Conservation (phyloP, 2,888 invertebrate species). For the Callyntrura guangdongensis region DNA sequence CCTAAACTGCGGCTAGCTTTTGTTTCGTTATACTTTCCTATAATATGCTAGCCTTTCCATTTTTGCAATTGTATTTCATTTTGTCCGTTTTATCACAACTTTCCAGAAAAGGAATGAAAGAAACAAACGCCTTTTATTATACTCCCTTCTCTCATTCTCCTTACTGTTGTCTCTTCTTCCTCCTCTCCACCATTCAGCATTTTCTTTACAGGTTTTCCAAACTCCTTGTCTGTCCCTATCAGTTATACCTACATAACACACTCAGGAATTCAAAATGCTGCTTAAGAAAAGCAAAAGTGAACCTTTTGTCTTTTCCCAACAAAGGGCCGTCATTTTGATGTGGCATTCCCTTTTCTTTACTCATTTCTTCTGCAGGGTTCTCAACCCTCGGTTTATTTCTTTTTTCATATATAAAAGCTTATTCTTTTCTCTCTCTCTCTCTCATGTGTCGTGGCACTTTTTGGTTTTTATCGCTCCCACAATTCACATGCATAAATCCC, state of each 20-base stretch:
- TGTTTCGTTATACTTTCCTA: too few species aligned
- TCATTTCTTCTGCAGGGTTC: not conserved
- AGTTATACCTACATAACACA: not conserved
- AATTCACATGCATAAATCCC: conserved; percentile 76
- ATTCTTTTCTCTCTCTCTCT: too few species aligned
- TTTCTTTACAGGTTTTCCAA: conserved; percentile 10
- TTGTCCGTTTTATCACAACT: conserved; percentile 43
- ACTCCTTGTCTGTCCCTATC: not conserved
- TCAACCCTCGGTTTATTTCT: conserved; percentile 29
- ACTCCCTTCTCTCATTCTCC: not conserved
- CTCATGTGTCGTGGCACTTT: conserved; percentile 17
- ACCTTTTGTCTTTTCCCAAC: conserved; percentile 64
- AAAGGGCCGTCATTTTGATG: conserved; percentile 17
- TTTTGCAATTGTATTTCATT: conserved; percentile 68
- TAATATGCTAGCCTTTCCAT: conserved; percentile 16
- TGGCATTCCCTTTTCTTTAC: not conserved
- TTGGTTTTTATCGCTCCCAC: conserved; percentile 72
- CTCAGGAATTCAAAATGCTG: not conserved
- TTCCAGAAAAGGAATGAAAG: conserved; percentile 20
- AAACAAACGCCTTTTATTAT: conserved; percentile 42
- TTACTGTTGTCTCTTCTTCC: not conserved
- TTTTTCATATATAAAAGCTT: not conserved
- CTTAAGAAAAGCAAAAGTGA: not conserved
- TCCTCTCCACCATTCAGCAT: not conserved
- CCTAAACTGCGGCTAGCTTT: not conserved